A percentile compares a stretch with the other conserved stretches of the same genome.
Conservation (phyloP, 2,888 invertebrate species). For the Artemia sinica region DNA sequence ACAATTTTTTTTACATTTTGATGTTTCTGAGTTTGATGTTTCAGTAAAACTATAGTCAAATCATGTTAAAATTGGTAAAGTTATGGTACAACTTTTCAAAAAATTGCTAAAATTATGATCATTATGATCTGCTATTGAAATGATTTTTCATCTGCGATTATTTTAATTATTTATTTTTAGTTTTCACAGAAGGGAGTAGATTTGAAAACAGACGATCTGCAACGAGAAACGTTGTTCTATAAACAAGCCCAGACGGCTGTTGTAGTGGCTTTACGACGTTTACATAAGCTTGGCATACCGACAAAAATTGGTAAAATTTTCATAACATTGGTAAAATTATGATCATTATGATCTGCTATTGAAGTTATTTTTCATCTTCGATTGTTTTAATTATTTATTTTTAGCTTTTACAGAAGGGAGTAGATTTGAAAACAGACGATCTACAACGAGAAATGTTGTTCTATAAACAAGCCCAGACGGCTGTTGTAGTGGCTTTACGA, state of each 20-base stretch:
- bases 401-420: not conserved
- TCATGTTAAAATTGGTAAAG: too few species aligned
- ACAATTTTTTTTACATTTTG: too few species aligned
- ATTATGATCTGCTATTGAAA: not conserved
- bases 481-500: slow-evolving; percentile 61
- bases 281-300: slow-evolving; percentile 54
- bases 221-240: slow-evolving; percentile 69
- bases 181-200: slow-evolving; percentile 13
- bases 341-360: not conserved
- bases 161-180: slow-evolving; percentile 13
- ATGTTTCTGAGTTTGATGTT: too few species aligned
- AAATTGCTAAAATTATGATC: too few species aligned
- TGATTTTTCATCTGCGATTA: not conserved
- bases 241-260: slow-evolving; percentile 74
- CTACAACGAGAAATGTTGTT: slow-evolving; percentile 77
- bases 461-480: slow-evolving; percentile 68
- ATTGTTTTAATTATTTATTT: not conserved
- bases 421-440: slow-evolving; percentile 41
- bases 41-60: too few species aligned
- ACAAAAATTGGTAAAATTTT: slow-evolving; percentile 38
- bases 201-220: slow-evolving; percentile 51
- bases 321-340: too few species aligned
- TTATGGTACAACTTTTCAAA: too few species aligned
- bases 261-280: slow-evolving; percentile 53
- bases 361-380: not conserved